phyloP scores from a whole-genome alignment of 92 coral and sea anemone species.

The Parazoanthus swiftii region DNA sequence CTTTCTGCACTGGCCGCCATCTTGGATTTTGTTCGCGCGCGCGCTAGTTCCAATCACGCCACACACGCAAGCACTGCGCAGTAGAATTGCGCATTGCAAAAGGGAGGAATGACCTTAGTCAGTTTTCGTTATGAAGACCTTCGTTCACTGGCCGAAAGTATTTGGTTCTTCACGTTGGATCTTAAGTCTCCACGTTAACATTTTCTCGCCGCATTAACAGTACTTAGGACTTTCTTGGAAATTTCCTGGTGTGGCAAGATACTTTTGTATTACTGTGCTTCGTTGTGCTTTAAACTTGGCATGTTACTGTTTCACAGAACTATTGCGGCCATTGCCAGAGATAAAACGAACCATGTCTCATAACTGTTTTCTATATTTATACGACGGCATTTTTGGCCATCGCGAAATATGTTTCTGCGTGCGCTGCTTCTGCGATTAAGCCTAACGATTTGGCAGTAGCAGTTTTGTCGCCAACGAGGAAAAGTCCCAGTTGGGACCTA shows the following conservation, averaged over 20 bases:
- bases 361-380: constrained; percentile 49
- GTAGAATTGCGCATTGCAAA: no score
- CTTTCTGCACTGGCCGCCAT: no score
- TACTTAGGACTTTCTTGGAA: constrained; percentile 65
- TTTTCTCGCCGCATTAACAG: constrained; percentile 46
- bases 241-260: constrained; percentile 43
- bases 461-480: constrained; percentile 53
- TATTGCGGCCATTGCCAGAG: constrained; percentile 63
- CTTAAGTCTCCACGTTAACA: constrained; percentile 64
- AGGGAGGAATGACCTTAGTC: no score
- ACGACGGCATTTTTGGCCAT: constrained; percentile 61
- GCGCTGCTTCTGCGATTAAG: constrained; percentile 59
- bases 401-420: constrained; percentile 53
- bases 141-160: constrained; percentile 28
- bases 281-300: constrained; percentile 57
- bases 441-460: constrained; percentile 50
- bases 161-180: constrained; percentile 71
- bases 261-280: constrained; percentile 61
- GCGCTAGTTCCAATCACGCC: no score
- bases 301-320: constrained; percentile 65
- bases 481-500: constrained; percentile 59
- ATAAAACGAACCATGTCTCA: constrained; percentile 71
- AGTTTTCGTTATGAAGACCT: constrained; percentile 29
- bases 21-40: no score
- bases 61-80: no score